Evolutionary conservation across 2,888 invertebrate species (phyloP), one percentile per base, ranked within the genome.

Genomic region (Heliothis peltigera): DNA sequence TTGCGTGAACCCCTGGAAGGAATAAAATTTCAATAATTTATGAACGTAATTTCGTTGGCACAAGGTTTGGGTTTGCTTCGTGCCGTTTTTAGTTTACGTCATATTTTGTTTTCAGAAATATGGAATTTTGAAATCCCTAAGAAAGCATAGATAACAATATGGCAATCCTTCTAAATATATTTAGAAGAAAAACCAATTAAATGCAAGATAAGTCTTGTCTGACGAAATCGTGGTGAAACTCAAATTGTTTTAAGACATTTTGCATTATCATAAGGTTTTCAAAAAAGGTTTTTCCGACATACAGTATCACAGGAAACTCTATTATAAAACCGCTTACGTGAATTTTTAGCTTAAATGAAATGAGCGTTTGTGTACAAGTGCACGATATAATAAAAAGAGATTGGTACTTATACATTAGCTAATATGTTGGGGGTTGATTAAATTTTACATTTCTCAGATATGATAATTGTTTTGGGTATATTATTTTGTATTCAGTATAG

Each of bases 221-320:
- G 70, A 73, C 80, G 75, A 77, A 82, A 83, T 78, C 64, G 75
- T 77, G 77, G 80, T 65, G 72, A 82, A 82, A 83, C 81, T 76
- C 70, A 82, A 83, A 83, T 83, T 79, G 82, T 81, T 81, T 84
- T 81, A 82, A 83, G 74, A 77, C 65, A 75, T 82, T 79, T 74
- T 58, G 78, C 79, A 85, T 84, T 83, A 78, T 81, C 82, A 84
- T 83, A 84, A 83, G 82, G 80, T 84, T 82, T 81, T 77, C 80
- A 84, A 85, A 85, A 83, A 81, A 71, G 75, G 63, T 75, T 75
- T 77, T 77, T 79, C 75, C 80, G 83, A 82, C 77, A 80, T 75
- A 77, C 77, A 68, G 77, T 83, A 80, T 83, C 81, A 79, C 81
- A 82, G 79, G 76, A 77, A 80, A 76, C 60, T 77, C 80, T 74